A percentile compares a stretch with the other conserved stretches of the same genome.
Conservation (phyloP, 2,888 invertebrate genomes). For the Ormia ochracea region DNA sequence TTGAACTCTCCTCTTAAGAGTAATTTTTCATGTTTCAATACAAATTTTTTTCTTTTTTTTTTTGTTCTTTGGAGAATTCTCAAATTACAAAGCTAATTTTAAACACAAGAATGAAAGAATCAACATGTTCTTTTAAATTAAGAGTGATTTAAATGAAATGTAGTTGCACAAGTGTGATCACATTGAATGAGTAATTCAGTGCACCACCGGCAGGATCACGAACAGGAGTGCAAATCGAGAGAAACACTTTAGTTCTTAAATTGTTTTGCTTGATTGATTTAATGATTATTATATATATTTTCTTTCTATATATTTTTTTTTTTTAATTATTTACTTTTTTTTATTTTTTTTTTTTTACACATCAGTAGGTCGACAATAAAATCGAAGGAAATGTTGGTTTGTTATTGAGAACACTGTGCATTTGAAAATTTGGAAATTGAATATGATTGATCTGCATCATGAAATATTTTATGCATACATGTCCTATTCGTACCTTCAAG, state of each 20-base stretch:
- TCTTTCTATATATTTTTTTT: too few species aligned
- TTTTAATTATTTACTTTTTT: too few species aligned
- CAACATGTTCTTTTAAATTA: slow-evolving; percentile 29
- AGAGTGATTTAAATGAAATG: neutral
- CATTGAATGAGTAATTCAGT: neutral
- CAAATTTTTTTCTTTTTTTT: neutral
- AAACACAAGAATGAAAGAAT: slow-evolving; percentile 14
- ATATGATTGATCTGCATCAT: slow-evolving; percentile 47
- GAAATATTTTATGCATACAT: slow-evolving; percentile 27
- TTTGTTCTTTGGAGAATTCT: slow-evolving; percentile 39
- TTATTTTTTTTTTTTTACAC: neutral
- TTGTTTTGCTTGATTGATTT: slow-evolving; percentile 64
- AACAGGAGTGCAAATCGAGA: neutral
- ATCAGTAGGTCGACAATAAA: neutral
- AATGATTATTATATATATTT: too few species aligned
- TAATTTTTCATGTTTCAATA: slow-evolving; percentile 52
- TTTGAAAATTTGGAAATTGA: slow-evolving; percentile 6
- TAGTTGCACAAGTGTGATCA: slow-evolving; percentile 50
- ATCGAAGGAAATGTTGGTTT: neutral
- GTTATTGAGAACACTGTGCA: neutral
- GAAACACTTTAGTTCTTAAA: slow-evolving; percentile 45
- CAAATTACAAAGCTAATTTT: slow-evolving; percentile 64
- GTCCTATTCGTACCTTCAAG: neutral
- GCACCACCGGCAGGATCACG: slow-evolving; percentile 35
- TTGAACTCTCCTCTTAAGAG: slow-evolving; percentile 27